Conservation (phyloP, 2,113 vertebrate genomes). For the Catharus minimus region DNA sequence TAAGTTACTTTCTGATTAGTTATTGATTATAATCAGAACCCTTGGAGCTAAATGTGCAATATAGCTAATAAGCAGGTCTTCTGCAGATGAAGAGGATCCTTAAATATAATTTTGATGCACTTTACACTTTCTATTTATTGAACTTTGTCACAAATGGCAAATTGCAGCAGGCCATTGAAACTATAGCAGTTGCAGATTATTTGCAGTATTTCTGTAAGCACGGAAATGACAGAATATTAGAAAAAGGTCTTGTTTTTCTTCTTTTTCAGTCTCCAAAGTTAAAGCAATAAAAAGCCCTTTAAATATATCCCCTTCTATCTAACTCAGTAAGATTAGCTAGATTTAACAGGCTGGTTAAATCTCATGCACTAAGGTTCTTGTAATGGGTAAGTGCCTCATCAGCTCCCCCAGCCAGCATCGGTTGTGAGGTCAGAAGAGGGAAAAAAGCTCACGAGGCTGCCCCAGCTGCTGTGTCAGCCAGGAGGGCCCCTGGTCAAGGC, state of each 20-base stretch:
- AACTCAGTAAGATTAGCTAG: background rate
- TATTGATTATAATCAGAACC: constrained; percentile 58
- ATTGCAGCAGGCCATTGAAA: constrained; percentile 22
- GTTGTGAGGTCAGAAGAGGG: background rate
- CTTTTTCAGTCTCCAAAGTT: background rate
- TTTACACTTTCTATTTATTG: constrained; percentile 50
- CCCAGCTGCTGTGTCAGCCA: background rate
- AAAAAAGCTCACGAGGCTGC: background rate
- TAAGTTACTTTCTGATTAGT: constrained; percentile 52
- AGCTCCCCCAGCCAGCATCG: fast-evolving
- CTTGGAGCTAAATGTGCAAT: constrained; percentile 40
- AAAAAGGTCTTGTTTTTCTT: background rate
- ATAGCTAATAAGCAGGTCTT: constrained; percentile 13
- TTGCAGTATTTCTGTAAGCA: background rate
- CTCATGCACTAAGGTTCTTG: background rate
- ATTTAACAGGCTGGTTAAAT: background rate
- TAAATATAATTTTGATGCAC: constrained; percentile 25
- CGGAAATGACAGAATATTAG: background rate
- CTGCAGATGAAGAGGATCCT: constrained; percentile 20
- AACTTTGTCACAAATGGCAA: constrained; percentile 31
- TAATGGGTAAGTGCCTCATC: background rate
- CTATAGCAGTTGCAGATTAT: background rate
- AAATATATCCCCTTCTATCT: background rate
- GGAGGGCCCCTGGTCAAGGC: background rate
- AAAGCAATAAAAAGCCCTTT: background rate